phyloP scores from a whole-genome alignment of 2,888 invertebrate genomes.

The Eumerus sabulonum region DNA sequence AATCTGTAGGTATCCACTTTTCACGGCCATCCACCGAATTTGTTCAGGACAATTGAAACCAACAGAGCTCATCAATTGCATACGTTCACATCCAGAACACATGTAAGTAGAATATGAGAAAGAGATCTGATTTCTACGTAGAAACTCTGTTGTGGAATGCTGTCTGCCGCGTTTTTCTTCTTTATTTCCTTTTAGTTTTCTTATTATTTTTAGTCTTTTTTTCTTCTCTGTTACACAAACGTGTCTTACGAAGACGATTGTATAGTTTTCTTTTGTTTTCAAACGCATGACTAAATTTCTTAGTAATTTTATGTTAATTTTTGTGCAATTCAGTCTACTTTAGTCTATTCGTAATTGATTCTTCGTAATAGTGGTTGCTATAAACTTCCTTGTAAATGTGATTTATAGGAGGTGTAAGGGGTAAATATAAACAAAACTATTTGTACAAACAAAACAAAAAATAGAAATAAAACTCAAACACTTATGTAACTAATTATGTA shows the following conservation, averaged over 20 bases:
- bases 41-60: slow-evolving; percentile 91
- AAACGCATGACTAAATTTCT: slow-evolving; percentile 41
- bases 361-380: slow-evolving; percentile 8
- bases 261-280: slow-evolving; percentile 19
- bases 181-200: slow-evolving; percentile 19
- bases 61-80: slow-evolving; percentile 91
- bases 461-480: too few species aligned
- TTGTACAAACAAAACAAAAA: too few species aligned
- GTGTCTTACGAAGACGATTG: slow-evolving; percentile 21
- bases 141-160: slow-evolving; percentile 39
- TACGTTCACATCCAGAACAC: slow-evolving; percentile 97
- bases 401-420: too few species aligned
- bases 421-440: too few species aligned
- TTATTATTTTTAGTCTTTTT: slow-evolving; percentile 31
- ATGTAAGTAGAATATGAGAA: slow-evolving; percentile 85
- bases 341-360: too few species aligned
- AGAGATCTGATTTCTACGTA: slow-evolving; percentile 34
- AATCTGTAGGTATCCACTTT: slow-evolving; percentile 92
- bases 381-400: slow-evolving; percentile 25
- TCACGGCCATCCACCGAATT: slow-evolving; percentile 96
- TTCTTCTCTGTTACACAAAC: too few species aligned
- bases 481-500: too few species aligned
- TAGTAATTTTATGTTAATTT: slow-evolving; percentile 18
- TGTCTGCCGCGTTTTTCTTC: slow-evolving; percentile 31
- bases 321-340: slow-evolving; percentile 17